Base-by-base conservation (phyloP, 2,888 invertebrate genomes). In the Hipparchia sbordonii region DNA sequence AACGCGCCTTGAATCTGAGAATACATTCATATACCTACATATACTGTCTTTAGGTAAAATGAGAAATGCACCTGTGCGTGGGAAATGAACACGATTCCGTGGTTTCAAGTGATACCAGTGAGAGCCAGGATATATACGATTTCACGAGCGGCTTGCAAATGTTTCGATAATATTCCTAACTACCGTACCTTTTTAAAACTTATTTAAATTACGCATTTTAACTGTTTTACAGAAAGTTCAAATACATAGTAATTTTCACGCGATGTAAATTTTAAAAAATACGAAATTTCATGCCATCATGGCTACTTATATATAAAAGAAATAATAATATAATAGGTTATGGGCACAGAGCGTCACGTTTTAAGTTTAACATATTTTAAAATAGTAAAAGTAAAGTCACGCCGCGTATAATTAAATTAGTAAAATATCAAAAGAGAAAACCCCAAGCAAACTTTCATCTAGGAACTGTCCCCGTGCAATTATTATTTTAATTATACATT, bases 1-100 rank as follows among this genome's bases (percentile, higher is more conserved):
- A 33, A 52, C 33, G 51, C 33, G 33, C 23, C 48, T 48, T 5
- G 61, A 63, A 23, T 63, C 10, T 23, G 23, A 23, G 23, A 23
- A 23, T 23, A 23, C 23, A 23, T 23, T 23, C 23, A 23, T 23
- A 23, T 23, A 23, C 23, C 23, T 23, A 23, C 23, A 23, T 23
- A 23, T 23, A 23, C 23, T 23, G 23, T 23, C 23, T 23, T 23
- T 23, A 82, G 83, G 85, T 84, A 83, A 85, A 75, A 9, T 10
- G 82, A 84, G 81, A 72, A 70, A 62, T 70, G 66, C 84, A 82
- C 84, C 86, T 84, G 85, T 75, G 59, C 82, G 85, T 86, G 86
- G 80, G 86, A 86, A 83, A 80, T 52, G 2, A 75, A 54, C 66
- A 39, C 56, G 75, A 77, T 81, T 80, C 80, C 77, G 76, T 77